Evolutionary conservation across 2,113 vertebrate genomes (phyloP).

Genomic region (Pogona vitticeps): DNA sequence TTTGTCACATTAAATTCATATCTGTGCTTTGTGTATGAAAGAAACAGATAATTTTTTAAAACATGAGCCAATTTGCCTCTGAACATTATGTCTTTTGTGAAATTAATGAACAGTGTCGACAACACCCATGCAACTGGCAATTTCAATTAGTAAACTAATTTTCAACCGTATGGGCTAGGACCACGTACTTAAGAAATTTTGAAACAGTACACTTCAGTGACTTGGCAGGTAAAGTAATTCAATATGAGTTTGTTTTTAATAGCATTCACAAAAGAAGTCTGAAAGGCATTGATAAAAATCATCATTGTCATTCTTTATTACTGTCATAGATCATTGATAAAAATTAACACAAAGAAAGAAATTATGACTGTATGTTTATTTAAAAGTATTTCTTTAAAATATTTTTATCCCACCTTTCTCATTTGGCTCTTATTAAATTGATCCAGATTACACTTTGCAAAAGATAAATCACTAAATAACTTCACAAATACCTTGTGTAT

Average conservation of each 20-base stretch:
- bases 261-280: conserved; percentile 31
- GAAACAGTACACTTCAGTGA: conserved; percentile 9
- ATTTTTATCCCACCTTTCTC: too few species aligned
- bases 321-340: conserved; percentile 34
- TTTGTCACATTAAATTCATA: too few species aligned
- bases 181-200: conserved; percentile 27
- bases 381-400: too few species aligned
- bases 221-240: conserved; percentile 29
- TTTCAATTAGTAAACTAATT: conserved; percentile 34
- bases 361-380: too few species aligned
- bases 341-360: conserved; percentile 54
- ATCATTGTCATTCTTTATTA: too few species aligned
- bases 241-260: conserved; percentile 49
- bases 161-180: conserved; percentile 39
- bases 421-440: conserved; percentile 46
- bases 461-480: conserved; percentile 52
- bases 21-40: too few species aligned
- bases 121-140: conserved; percentile 20
- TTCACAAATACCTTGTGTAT: conserved; percentile 44
- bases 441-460: conserved; percentile 50
- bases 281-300: too few species aligned
- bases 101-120: not conserved
- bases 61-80: not conserved
- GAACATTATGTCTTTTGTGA: not conserved
- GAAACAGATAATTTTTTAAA: too few species aligned